Conservation (phyloP, 2,113 vertebrate genomes). For the Ceyx margarethae region DNA sequence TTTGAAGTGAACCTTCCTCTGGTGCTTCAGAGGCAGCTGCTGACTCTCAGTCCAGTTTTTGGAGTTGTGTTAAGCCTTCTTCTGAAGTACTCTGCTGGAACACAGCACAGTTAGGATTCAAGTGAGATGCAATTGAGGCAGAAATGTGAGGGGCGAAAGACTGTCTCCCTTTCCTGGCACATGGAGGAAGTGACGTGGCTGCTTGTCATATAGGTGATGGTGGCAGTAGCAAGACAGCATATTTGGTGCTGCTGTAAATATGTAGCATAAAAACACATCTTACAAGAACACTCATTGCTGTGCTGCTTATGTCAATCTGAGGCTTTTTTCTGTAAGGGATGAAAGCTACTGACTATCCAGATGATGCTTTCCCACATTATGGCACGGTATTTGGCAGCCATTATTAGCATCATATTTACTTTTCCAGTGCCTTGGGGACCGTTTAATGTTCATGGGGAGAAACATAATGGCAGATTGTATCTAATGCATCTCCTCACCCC, state of each 20-base stretch:
- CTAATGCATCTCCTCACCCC: not conserved
- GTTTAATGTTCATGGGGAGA: conserved; percentile 1
- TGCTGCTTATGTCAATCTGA: not conserved
- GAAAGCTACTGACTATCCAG: conserved; percentile 10
- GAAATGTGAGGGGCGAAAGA: not conserved
- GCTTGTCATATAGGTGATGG: not conserved
- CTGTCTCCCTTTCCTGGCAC: not conserved
- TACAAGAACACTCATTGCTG: not conserved
- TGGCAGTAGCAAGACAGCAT: not conserved
- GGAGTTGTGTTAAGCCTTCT: not conserved
- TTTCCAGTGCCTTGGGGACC: conserved; percentile 24
- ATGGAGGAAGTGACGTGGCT: not conserved
- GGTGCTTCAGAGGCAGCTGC: not conserved
- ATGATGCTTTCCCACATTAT: conserved; percentile 8
- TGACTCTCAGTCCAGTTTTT: not conserved
- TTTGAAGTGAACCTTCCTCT: not conserved
- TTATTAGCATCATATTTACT: conserved; percentile 41
- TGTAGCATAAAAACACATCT: not conserved
- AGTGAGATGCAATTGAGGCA: not conserved
- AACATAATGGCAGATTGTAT: conserved; percentile 26
- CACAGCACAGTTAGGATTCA: not conserved
- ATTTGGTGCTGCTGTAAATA: not conserved
- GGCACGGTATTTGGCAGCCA: conserved; percentile 5
- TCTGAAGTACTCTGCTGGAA: not conserved
- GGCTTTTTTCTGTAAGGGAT: not conserved